phyloP scores from a whole-genome alignment of 2,113 vertebrate species.

The Gorsachius goisagi region DNA sequence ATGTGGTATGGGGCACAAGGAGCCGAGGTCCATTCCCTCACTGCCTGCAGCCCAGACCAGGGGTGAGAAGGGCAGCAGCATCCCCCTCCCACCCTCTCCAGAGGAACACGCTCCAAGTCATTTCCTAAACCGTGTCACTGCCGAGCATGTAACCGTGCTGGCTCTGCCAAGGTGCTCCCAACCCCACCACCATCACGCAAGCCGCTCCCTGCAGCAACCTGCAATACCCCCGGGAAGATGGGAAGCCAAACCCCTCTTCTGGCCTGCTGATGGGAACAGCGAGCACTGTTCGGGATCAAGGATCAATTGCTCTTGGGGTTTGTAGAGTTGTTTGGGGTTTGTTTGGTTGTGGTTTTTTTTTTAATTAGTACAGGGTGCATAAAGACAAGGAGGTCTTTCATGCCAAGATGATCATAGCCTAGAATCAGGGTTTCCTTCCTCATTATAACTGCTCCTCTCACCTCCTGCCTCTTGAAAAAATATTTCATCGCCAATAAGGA shows the following conservation, averaged over 20 bases:
- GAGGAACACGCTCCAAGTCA: not conserved
- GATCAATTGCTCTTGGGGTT: not conserved
- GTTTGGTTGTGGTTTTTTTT: not conserved
- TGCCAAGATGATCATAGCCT: not conserved
- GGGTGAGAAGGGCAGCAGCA: not conserved
- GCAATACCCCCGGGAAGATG: too few species aligned
- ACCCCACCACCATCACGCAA: accelerated
- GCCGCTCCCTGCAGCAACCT: not conserved
- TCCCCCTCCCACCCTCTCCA: not conserved
- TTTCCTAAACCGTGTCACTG: not conserved
- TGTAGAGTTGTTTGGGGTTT: too few species aligned
- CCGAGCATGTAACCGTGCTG: accelerated
- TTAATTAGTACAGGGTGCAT: not conserved
- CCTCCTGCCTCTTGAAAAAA: not conserved
- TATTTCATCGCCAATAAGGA: not conserved
- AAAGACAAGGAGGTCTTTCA: not conserved
- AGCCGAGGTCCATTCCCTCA: not conserved
- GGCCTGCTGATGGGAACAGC: not conserved
- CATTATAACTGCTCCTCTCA: not conserved
- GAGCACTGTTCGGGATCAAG: not conserved
- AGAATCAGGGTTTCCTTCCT: not conserved
- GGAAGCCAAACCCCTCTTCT: not conserved
- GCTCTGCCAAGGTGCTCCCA: not conserved
- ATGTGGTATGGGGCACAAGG: not conserved
- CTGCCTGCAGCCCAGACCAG: not conserved